Conservation (phyloP, 2,888 invertebrate species). For the Strigamia crassipes region DNA sequence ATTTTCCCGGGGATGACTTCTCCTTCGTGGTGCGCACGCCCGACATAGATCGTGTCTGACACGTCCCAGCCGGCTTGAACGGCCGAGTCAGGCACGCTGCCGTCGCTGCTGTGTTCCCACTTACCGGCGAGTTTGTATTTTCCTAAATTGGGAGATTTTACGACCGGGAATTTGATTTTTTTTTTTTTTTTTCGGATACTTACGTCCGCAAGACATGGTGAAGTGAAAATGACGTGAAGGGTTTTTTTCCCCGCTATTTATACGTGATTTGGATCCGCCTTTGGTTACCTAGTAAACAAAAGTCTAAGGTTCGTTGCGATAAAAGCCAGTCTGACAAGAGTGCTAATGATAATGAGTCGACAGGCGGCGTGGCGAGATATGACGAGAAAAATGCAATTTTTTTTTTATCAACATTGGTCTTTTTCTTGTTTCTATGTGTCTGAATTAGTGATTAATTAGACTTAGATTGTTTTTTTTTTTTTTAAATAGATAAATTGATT, state of each 20-base stretch:
- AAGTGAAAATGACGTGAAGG: not conserved
- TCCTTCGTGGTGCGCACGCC: conserved; percentile 72
- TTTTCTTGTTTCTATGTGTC: not conserved
- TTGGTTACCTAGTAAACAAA: conserved; percentile 8
- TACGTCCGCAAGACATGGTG: conserved; percentile 34
- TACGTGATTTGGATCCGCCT: not conserved
- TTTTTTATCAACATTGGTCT: not conserved
- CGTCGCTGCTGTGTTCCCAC: conserved; percentile 29
- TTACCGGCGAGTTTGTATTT: conserved; percentile 29
- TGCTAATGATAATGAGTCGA: not conserved
- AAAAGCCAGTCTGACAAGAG: conserved; percentile 8
- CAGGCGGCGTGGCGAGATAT: not conserved
- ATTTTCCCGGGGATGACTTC: conserved; percentile 73
- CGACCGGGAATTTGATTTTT: no score
- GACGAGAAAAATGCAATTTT: not conserved
- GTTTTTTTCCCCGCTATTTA: not conserved
- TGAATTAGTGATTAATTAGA: not conserved
- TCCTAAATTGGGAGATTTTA: no score
- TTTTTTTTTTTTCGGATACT: not conserved
- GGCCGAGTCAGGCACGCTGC: not conserved
- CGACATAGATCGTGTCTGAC: conserved; percentile 62
- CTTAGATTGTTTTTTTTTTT: not conserved
- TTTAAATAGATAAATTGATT: no score
- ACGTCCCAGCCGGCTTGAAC: conserved; percentile 43
- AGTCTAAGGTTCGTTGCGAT: not conserved